Evolutionary conservation across 2,888 invertebrate genomes (phyloP).

Genomic region (Pachydiplax longipennis): DNA sequence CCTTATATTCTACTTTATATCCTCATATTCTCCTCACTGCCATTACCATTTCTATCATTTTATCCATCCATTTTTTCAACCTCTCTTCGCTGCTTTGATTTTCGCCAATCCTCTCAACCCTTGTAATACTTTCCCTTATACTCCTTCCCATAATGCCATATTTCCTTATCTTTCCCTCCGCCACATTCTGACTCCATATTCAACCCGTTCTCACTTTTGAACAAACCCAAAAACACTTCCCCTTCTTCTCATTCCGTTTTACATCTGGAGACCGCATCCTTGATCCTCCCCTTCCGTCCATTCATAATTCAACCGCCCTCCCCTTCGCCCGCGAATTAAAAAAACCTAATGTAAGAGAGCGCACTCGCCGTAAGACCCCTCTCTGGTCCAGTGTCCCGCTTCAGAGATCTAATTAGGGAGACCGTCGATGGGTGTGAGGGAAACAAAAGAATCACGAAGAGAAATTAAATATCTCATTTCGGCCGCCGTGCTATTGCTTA

Average conservation of each 20-base stretch:
- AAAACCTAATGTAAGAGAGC: neutral
- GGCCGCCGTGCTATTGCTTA: conserved; percentile 13
- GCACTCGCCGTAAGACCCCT: neutral
- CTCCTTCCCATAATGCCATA: too few species aligned
- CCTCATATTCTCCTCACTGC: too few species aligned
- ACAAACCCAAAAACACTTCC: neutral
- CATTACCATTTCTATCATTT: too few species aligned
- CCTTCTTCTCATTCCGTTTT: neutral
- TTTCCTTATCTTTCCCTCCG: too few species aligned
- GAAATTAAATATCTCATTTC: conserved; percentile 40
- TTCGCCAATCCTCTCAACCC: too few species aligned
- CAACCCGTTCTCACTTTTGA: too few species aligned
- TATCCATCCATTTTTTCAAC: too few species aligned
- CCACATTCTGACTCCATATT: too few species aligned
- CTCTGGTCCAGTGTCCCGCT: neutral
- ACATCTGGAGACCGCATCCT: neutral
- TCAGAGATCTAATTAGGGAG: conserved; percentile 4
- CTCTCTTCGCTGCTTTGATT: too few species aligned
- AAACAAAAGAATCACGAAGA: conserved; percentile 21
- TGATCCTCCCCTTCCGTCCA: neutral
- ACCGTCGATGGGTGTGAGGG: conserved; percentile 11
- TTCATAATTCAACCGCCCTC: conserved; percentile 1
- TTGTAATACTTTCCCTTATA: too few species aligned
- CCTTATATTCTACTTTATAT: too few species aligned
- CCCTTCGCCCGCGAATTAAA: neutral